Base-by-base conservation (phyloP, 2,797 vertebrate species). In the Fistularia tabacaria region DNA sequence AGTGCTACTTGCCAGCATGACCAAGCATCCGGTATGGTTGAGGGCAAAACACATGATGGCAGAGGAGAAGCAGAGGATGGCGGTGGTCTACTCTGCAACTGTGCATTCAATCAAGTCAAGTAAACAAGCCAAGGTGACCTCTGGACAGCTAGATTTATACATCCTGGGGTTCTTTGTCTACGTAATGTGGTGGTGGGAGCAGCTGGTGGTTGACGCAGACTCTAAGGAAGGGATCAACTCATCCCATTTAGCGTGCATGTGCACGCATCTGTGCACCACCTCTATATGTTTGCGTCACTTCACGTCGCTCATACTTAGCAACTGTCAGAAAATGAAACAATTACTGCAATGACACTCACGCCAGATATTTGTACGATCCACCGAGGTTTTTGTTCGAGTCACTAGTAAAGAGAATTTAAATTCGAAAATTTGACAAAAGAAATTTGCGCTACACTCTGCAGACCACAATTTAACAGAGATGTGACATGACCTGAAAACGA, bases 111-210 rank as follows among this genome's bases (percentile, higher is more conserved):
- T 69, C 77, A 57, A 68, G 72, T 66, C 58, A 60, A 74, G 77
- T 82, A 84, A 88, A 88, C 79, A 85, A 82, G 66, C 67, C 79
- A 86, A 89, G 83, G 85, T 90, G 87, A 90, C 86, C 87, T 82
- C 76, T 80, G 81, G 83, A 84, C 71, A 76, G 73, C 82, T 83
- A 73, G 72, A 75, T 74, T 74, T 82, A 75, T 67, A 76, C 72
- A 77, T 84, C 74, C 79, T 79, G 74, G 64, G 72, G 74, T 62
- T 68, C 64, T 56, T 64, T 81, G 70, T 78, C 76, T 68, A 72
- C 62, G 67, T 77, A 58, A 70, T 51, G 62, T 66, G 66, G 72
- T 46, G 39, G 66, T 66, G 68, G 71, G 72, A 87, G 73, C 84
- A 85, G 86, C 72, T 85, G 86, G 88, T 78, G 87, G 81, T 81